A percentile compares a stretch with the other conserved stretches of the same genome.
These are phyloP conservation scores for Lamprologus speciosus DNA, from an alignment of 2,113 vertebrate species.

Conservation along the genomic window DNA sequence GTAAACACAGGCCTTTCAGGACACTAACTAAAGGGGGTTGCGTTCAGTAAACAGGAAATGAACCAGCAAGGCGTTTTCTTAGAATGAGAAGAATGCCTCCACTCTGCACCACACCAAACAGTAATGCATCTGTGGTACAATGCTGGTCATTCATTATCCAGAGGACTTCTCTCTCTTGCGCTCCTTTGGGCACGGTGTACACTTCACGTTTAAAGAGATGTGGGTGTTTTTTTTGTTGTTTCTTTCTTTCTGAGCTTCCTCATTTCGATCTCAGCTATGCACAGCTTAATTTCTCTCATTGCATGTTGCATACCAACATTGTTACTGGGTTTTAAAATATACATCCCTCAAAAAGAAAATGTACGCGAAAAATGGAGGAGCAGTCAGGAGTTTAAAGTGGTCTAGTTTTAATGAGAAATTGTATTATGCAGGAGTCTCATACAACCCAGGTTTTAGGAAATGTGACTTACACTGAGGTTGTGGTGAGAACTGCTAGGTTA, in stretches of 20 bases:
- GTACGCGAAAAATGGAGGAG: background rate
- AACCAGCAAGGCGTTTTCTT: constrained; percentile 65
- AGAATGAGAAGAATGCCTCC: constrained; percentile 63
- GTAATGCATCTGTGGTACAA: constrained; percentile 51
- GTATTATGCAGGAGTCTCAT: background rate
- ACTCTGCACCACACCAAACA: constrained; percentile 61
- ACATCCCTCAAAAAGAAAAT: background rate
- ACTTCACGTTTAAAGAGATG: constrained; percentile 13
- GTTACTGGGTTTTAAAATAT: background rate
- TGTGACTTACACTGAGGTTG: constrained; percentile 51
- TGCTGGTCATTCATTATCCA: constrained; percentile 54
- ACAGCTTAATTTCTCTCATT: background rate
- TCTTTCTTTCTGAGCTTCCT: constrained; percentile 17
- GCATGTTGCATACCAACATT: background rate
- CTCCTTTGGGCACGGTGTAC: constrained; percentile 25
- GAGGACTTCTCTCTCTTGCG: background rate
- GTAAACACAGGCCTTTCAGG: constrained; percentile 60
- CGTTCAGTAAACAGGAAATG: constrained; percentile 77
- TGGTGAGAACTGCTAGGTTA: constrained; percentile 49
- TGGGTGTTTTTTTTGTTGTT: background rate
- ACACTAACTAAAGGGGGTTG: constrained; percentile 58
- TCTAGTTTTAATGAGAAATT: background rate
- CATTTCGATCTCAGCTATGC: background rate
- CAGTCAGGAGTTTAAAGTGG: background rate
- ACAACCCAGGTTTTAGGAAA: constrained; percentile 30